Base-by-base conservation (phyloP, 2,888 invertebrate species). In the Iphiclides podalirius region DNA sequence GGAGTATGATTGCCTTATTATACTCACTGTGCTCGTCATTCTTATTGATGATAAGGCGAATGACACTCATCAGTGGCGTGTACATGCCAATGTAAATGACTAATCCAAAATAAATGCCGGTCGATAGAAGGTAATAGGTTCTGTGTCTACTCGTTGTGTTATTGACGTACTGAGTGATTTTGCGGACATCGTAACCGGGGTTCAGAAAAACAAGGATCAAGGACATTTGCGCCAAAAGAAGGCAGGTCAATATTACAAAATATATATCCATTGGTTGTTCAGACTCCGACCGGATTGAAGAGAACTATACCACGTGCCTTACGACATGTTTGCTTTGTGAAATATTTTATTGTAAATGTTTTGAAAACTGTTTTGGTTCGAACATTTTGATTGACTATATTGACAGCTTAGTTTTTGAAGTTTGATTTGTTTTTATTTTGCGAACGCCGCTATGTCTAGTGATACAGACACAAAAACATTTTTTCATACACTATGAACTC, bases 41-140 rank as follows among this genome's bases (percentile, higher is more conserved):
- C 8, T 72, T 70, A 9, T n/a, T n/a, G n/a, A n/a, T n/a, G n/a
- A 79, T 73, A 31, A 85, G 47, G 9, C 52, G 59, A 46, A 75
- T 63, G 2, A 84, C 64, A 40, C 64, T 73, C 20, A 70, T 68
- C 0, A 85, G 49, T 1, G 85, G 83, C 0, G 67, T 58, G 36
- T 65, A 81, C 70, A 85, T 79, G 9, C 85, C 84, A 0, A 77
- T 63, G 46, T 81, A 83, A 0, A 78, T n/a, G 7, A 85, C 62
- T 1, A 67, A 56, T 11, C 53, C 43, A 13, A 85, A 77, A 52
- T 85, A 85, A 6, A 64, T 13, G 2, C 51, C 45, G 1, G 73
- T 41, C 0, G 55, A 37, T 1, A 63, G 15, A 1, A 66, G 55
- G 35, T 72, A 78, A 1, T 50, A 51, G 8, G 44, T 56, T 42